These are phyloP conservation scores for Melinopterus prodromus DNA, from an alignment of 2,888 invertebrate species.

Conservation along the genomic window DNA sequence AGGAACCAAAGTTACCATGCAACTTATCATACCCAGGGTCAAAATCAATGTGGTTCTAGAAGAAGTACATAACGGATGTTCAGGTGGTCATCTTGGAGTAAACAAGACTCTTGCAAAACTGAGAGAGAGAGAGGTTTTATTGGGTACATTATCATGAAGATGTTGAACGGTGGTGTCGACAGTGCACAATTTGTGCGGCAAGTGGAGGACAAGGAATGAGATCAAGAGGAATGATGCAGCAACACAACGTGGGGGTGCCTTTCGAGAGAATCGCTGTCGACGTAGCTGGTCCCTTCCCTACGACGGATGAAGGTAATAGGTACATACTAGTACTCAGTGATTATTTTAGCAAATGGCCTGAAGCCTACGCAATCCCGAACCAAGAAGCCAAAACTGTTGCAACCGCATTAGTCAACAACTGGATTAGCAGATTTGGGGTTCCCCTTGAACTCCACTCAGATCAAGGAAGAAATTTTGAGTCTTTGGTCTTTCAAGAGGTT, in stretches of 20 bases:
- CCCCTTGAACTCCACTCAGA: background rate
- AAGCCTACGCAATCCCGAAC: too few species aligned
- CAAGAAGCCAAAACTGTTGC: too few species aligned
- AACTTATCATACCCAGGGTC: constrained; percentile 9
- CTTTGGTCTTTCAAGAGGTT: background rate
- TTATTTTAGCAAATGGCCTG: too few species aligned
- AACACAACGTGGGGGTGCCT: background rate
- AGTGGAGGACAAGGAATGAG: constrained; percentile 41
- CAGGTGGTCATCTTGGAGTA: constrained; percentile 47
- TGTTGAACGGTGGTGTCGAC: constrained; percentile 40
- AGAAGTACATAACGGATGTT: constrained; percentile 12
- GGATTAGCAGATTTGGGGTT: too few species aligned
- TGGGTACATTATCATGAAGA: constrained; percentile 13
- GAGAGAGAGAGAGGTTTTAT: constrained; percentile 14
- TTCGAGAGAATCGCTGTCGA: background rate
- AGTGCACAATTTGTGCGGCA: constrained; percentile 23
- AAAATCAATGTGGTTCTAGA: background rate
- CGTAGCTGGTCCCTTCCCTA: background rate
- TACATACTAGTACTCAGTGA: too few species aligned
- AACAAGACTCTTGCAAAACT: constrained; percentile 43
- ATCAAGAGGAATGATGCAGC: constrained; percentile 15
- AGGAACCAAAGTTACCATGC: background rate
- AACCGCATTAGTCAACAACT: too few species aligned
- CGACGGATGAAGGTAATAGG: background rate
- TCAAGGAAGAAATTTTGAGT: background rate